Evolutionary conservation across 2,113 vertebrate genomes (phyloP), one percentile per base, ranked within the genome.

Genomic region (Hydropotes inermis): DNA sequence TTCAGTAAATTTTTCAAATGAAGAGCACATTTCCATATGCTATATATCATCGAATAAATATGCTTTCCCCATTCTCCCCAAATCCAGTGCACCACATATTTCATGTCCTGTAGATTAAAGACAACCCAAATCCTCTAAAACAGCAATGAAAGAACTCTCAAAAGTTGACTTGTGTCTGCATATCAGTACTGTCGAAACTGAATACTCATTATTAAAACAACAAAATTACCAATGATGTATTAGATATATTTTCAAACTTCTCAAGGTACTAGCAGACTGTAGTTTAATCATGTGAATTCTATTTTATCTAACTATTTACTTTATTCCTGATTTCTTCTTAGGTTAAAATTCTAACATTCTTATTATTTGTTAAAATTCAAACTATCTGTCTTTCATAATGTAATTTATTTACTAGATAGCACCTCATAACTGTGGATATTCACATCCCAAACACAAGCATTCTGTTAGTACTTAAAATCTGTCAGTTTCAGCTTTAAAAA

Each of bases 11-110:
- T 98, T 78, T 95, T 97, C 82, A 96, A 95, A 95, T 92, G 92
- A 97, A 97, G 95, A 95, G 33, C 58, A 94, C 60, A 96, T 97
- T 98, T 97, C 70, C 92, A 96, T 96, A 92, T 88, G 33, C 47
- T 54, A 89, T 92, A 76, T 87, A 88, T 97, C 57, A 92, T 81
- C 74, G 85, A 47, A 58, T 43, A 96, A 97, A 60, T 90, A 43
- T 92, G 61, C 47, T 89, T 94, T 84, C 10, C 21, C 33, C 93
- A 21, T 78, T 30, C 64, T 50, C 30, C 57, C 92, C 45, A 91
- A 83, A 67, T 50, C 52, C n/a, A 95, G 50, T 90, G n/a, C 27
- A 60, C 84, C 84, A 89, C 30, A 64, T 96, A 92, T 84, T 97
- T 94, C 64, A 95, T 61, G 33, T 58, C 17, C 36, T 95, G 94